Evolutionary conservation across 2,888 invertebrate species (phyloP), one percentile per base, ranked within the genome.

Genomic region (Macaria notata): DNA sequence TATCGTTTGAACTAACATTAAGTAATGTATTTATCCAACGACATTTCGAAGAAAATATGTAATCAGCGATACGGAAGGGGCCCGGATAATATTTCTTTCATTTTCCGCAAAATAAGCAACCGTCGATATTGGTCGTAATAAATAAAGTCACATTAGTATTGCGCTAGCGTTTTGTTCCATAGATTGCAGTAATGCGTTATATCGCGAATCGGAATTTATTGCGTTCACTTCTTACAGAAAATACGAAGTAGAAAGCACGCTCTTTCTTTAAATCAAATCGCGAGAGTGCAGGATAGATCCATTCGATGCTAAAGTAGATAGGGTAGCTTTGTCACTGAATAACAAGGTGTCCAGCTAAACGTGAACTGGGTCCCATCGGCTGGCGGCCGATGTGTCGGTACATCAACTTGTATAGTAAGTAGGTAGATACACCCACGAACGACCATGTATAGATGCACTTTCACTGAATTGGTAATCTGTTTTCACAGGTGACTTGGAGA

Each of bases 261-360:
- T 7, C 7, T 36, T 36, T 36, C 7, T 2, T 4, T 43, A 47
- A 63, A 65, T 63, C 60, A 65, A 69, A 68, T 60, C 65, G 19
- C 19, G 60, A 68, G 73, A 74, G 73, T 75, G 75, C 69, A 73
- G 76, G 74, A 74, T 75, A 19, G 19, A 19, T 36, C 33, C 33
- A 19, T 19, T 19, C 33, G 33, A 6, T 6, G 33, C 33, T 36
- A 36, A 36, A 19, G 19, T 19, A 19, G 19, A 19, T 19, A 19
- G 39, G 9, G 46, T 42, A 51, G 65, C 66, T 72, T 68, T 68
- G 70, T 75, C 68, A 71, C 72, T 66, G 66, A 56, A 69, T 71
- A 72, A 69, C 66, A 68, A 68, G 68, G 62, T 67, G 64, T 57
- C 64, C 66, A 61, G 62, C 63, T 68, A 69, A 67, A 72, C 73